These are phyloP conservation scores for Decapterus maruadsi DNA, from an alignment of 2,797 vertebrate species.

Conservation along the genomic window DNA sequence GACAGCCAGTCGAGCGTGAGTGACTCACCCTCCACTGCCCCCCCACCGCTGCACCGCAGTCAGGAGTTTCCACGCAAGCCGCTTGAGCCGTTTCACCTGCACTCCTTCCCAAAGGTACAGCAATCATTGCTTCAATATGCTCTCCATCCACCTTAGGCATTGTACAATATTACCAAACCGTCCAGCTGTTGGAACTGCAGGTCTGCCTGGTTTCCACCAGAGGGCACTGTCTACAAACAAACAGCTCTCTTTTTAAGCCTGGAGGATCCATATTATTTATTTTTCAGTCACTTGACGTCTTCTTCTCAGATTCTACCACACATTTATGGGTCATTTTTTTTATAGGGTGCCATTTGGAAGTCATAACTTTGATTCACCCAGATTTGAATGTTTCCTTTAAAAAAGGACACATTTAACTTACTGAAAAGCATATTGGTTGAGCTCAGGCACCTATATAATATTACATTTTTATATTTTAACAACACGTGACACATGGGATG, in stretches of 20 bases:
- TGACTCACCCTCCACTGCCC: slow-evolving; percentile 76
- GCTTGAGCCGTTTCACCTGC: slow-evolving; percentile 84
- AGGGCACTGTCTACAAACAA: slow-evolving; percentile 70
- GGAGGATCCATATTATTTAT: neutral
- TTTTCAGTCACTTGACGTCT: neutral
- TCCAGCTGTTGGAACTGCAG: slow-evolving; percentile 15
- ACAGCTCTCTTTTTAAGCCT: neutral
- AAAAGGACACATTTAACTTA: no score
- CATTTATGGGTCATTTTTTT: no score
- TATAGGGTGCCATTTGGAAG: no score
- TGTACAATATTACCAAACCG: neutral
- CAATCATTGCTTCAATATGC: slow-evolving; percentile 31
- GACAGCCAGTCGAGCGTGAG: slow-evolving; percentile 82
- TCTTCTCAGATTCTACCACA: neutral
- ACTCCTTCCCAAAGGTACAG: slow-evolving; percentile 86
- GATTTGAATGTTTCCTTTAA: no score
- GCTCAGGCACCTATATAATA: no score
- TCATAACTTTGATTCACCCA: no score
- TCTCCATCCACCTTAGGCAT: slow-evolving; percentile 14
- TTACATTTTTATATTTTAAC: no score
- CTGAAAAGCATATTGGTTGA: no score
- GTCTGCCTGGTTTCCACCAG: slow-evolving; percentile 66
- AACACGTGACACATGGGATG: no score
- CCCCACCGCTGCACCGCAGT: slow-evolving; percentile 74
- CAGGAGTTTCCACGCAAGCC: slow-evolving; percentile 81